Evolutionary conservation across 2,888 invertebrate genomes (phyloP).

Genomic region (Lithosia quadra): DNA sequence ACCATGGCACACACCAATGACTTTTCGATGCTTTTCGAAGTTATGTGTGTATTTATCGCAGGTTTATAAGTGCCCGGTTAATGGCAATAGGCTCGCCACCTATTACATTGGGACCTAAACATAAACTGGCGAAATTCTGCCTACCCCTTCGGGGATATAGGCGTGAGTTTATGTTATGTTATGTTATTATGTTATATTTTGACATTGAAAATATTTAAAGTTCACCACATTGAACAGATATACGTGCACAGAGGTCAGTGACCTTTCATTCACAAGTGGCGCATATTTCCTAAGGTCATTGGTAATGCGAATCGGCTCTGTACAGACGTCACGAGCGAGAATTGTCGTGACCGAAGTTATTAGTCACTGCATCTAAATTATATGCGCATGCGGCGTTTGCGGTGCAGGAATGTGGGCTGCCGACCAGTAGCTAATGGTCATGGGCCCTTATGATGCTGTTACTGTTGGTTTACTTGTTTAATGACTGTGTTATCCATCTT

Average conservation of each 20-base stretch:
- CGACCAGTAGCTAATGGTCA: not conserved
- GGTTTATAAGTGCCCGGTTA: no score
- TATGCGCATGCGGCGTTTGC: conserved; percentile 1
- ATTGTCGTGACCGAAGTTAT: conserved; percentile 38
- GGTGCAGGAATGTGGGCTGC: conserved; percentile 8
- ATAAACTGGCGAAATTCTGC: no score
- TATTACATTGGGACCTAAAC: no score
- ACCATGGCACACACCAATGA: no score
- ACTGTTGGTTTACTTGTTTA: not conserved
- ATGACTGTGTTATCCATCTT: not conserved
- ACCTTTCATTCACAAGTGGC: conserved; percentile 39
- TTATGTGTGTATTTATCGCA: no score
- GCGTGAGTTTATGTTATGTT: no score
- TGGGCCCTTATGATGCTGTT: not conserved
- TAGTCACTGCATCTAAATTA: conserved; percentile 20
- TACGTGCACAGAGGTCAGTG: conserved; percentile 24
- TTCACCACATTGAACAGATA: not conserved
- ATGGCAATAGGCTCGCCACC: no score
- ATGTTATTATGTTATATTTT: no score
- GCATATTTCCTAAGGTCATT: conserved; percentile 47
- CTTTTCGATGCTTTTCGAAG: no score
- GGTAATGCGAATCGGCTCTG: conserved; percentile 41
- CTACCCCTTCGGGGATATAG: no score
- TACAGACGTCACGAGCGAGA: conserved; percentile 40
- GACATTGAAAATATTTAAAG: no score